Conservation (phyloP, 2,888 invertebrate genomes). For the Bugula neritina region DNA sequence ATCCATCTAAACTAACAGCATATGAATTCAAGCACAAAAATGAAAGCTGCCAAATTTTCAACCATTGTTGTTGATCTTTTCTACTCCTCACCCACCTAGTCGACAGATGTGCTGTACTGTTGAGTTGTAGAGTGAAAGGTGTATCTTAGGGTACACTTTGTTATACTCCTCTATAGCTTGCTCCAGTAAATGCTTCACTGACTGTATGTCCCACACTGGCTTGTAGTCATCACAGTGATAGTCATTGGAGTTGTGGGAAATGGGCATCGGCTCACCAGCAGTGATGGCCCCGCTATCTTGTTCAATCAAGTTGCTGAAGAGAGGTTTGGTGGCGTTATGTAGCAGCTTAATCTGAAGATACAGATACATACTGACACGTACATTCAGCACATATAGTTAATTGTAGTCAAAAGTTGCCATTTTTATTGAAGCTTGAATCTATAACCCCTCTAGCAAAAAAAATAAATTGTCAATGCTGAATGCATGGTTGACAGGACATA, state of each 20-base stretch:
- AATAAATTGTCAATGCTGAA: too few species aligned
- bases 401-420: too few species aligned
- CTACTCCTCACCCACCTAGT: conserved; percentile 22
- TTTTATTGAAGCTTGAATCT: too few species aligned
- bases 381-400: too few species aligned
- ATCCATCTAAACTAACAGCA: too few species aligned
- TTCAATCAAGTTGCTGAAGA: conserved; percentile 50
- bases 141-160: conserved; percentile 49
- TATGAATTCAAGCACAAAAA: too few species aligned
- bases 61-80: too few species aligned
- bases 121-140: conserved; percentile 47
- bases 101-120: conserved; percentile 27
- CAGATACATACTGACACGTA: too few species aligned
- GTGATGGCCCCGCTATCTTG: conserved; percentile 51
- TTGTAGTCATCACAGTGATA: conserved; percentile 28
- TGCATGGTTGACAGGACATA: too few species aligned
- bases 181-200: conserved; percentile 35
- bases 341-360: conserved; percentile 42
- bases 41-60: too few species aligned
- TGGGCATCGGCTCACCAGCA: conserved; percentile 32
- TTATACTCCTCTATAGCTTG: conserved; percentile 51
- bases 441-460: too few species aligned
- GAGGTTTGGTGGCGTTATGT: conserved; percentile 39
- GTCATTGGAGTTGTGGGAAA: conserved; percentile 18
- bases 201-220: neutral